These are phyloP conservation scores for Sciaenops ocellatus DNA, from an alignment of 2,797 vertebrate species.

Conservation along the genomic window DNA sequence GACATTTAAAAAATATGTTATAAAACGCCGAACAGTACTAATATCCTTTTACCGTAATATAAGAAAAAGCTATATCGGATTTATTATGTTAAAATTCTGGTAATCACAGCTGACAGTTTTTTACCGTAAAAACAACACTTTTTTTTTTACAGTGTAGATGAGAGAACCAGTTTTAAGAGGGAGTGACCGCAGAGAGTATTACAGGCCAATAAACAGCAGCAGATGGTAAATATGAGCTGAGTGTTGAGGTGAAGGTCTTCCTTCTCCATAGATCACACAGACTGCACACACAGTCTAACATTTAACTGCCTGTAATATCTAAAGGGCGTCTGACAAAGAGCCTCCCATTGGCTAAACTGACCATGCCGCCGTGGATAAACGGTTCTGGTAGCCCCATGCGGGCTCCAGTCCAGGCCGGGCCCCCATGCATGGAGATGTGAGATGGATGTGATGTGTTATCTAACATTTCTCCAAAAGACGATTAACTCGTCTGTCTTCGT, in stretches of 20 bases:
- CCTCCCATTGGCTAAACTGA: background rate
- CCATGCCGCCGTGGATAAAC: background rate
- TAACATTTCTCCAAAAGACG: background rate
- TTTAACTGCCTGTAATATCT: background rate
- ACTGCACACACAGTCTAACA: background rate
- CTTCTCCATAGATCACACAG: background rate
- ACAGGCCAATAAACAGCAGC: background rate
- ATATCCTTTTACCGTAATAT: no score
- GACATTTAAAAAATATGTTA: no score
- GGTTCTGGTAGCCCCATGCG: background rate
- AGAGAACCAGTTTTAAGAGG: background rate
- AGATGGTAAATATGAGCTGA: background rate
- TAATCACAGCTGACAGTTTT: no score
- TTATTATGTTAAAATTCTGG: no score
- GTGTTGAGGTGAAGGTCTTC: background rate
- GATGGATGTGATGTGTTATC: background rate
- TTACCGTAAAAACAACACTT: no score
- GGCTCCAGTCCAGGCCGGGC: background rate
- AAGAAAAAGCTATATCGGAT: no score
- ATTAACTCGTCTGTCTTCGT: constrained; percentile 8
- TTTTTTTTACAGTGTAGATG: background rate
- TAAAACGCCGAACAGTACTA: no score
- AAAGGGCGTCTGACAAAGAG: background rate
- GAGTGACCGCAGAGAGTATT: background rate
- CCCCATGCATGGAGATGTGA: background rate